Evolutionary conservation across 2,113 vertebrate species (phyloP).

Genomic region (Mus musculus): GRCm39 chr12:103082501-103083000

Average conservation of each 20-base stretch:
- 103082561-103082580: not conserved
- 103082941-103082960: not conserved
- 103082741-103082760: not conserved
- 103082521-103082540: not conserved
- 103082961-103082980: not conserved
- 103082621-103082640: not conserved
- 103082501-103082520: not conserved
- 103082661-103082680: not conserved
- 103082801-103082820: not conserved
- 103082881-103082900: not conserved
- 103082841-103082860: not conserved
- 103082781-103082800: not conserved
- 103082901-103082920: not conserved
- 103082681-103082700: not conserved
- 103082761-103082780: not conserved
- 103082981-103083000: not conserved
- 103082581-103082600: not conserved
- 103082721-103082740: not conserved
- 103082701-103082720: not conserved
- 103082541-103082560: not conserved
- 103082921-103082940: not conserved
- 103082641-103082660: not conserved
- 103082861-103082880: not conserved
- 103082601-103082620: not conserved
- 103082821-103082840: slow-evolving; percentile 26